These are phyloP conservation scores for Julus scandinavius DNA, from an alignment of 2,888 invertebrate genomes.

Conservation along the genomic window DNA sequence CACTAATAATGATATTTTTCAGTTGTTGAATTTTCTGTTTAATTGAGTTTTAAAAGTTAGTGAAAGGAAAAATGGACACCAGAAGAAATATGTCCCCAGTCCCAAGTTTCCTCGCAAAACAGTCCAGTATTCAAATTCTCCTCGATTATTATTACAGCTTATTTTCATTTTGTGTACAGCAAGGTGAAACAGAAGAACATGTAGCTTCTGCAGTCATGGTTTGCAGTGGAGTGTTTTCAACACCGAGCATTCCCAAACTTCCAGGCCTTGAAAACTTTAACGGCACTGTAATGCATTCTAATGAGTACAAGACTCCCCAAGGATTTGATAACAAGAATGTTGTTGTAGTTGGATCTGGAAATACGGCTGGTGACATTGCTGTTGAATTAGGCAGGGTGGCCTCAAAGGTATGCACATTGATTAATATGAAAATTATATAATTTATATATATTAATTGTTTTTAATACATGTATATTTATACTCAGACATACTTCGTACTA, in stretches of 20 bases:
- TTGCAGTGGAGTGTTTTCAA: slow-evolving; percentile 68
- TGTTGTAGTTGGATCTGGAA: slow-evolving; percentile 68
- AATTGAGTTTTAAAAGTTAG: too few relatives aligned
- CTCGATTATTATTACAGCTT: neutral
- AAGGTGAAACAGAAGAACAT: neutral
- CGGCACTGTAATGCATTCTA: slow-evolving; percentile 63
- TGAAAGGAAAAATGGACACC: too few relatives aligned
- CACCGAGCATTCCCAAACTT: slow-evolving; percentile 66
- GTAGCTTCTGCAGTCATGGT: slow-evolving; percentile 66
- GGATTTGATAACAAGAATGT: slow-evolving; percentile 66
- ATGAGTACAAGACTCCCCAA: slow-evolving; percentile 62
- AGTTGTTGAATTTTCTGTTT: too few relatives aligned
- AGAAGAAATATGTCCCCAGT: too few relatives aligned
- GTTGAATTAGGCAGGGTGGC: slow-evolving; percentile 64
- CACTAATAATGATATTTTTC: too few relatives aligned
- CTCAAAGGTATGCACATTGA: slow-evolving; percentile 37
- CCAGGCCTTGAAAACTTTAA: slow-evolving; percentile 63
- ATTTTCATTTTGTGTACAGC: neutral
- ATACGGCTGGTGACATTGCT: slow-evolving; percentile 68
- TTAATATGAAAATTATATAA: neutral
- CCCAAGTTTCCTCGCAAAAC: too few relatives aligned
- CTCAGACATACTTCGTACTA: neutral
- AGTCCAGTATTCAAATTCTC: too few relatives aligned
- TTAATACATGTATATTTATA: neutral
- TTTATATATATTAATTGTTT: neutral